Base-by-base conservation (phyloP, 2,888 invertebrate species). In the Hydraecia micacea region DNA sequence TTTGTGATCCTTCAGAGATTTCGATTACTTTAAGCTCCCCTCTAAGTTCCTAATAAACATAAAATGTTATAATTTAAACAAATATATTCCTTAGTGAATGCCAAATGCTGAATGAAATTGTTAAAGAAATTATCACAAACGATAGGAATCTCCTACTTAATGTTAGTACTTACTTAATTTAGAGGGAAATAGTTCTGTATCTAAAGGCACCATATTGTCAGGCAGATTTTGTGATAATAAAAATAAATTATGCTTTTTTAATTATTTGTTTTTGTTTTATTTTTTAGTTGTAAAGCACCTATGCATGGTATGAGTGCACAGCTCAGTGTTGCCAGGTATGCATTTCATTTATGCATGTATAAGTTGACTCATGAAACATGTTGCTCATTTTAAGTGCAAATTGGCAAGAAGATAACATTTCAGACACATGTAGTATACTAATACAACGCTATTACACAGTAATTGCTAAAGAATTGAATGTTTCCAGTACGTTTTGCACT, bases 141-240 rank as follows among this genome's bases (percentile, higher is more conserved):
- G 73, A 89, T 90, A 88, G 92, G 95, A 96, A 96, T 96, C 96
- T 96, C 96, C 92, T 95, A 95, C 95, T 96, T 96, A 96, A 94
- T 92, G 81, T 90, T 94, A 95, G 96, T 96, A 96, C 96, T 96
- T 96, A 96, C 96, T 96, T 96, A 95, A 94, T 91, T 91, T 93
- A 94, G 94, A 93, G 94, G 95, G 94, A 89, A 91, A 88, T 88
- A 93, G 90, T 87, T 87, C 81, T 90, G 90, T 92, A 92, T 94
- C 93, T 93, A 95, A 94, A 94, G 94, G 94, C 86, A 80, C 81
- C 94, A 74, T 74, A 84, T 92, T 92, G 89, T 93, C 90, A 89
- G 90, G 91, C 90, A 90, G 89, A 91, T 91, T 89, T 91, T 93
- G 92, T 92, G 95, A 94, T 95, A 92, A 94, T 95, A 94, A 92